Evolutionary conservation across 92 coral and sea anemone species (phyloP), one percentile per base, ranked within the genome.

Genomic region (Anthopleura xanthogrammica): DNA sequence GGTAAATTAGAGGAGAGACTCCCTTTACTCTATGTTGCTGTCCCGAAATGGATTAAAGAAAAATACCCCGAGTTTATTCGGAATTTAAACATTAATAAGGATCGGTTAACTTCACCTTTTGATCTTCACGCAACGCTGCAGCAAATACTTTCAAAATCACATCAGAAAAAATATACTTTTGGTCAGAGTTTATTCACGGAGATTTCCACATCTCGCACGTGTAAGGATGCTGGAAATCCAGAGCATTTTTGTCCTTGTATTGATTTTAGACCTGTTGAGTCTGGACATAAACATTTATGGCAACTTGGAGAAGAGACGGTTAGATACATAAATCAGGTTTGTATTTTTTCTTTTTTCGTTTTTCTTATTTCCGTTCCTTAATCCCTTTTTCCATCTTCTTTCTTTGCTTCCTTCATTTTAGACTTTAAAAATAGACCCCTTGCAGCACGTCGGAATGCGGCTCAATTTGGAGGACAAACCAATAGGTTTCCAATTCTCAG

Each of bases 1-100:
- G 94, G 94, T 4, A 83, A 89, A 58, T 81, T 88, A 72, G 94
- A 91, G 23, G 94, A 91, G 65, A 81, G 94, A 42, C 86, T 91
- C 3, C 94, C 94, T 7, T 77, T 83, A 24, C 79, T 91, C 7
- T 82, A 92, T 7, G 82, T 91, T 36, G 79, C 94, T 5, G 77
- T 91, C 12, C 94, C 94, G 9, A 60, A 86, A 20, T 88, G 90
- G 94, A 86, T 91, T 83, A 73, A 80, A 46, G 46, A 52, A 41
- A 79, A 87, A 39, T 88, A 82, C 56, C 94, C 94, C 3, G 87
- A 86, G 1, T 56, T 89, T 2, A 24, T 43, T n/a, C 41, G 81
- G 22, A 78, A 83, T 41, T 80, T 91, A 19, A 42, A 80, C 60
- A 75, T 42, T 9, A 91, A 91, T 77, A 75, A 83, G 42, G 56